Conservation (phyloP, 2,888 invertebrate species). For the Sinohyriopsis cumingii region DNA sequence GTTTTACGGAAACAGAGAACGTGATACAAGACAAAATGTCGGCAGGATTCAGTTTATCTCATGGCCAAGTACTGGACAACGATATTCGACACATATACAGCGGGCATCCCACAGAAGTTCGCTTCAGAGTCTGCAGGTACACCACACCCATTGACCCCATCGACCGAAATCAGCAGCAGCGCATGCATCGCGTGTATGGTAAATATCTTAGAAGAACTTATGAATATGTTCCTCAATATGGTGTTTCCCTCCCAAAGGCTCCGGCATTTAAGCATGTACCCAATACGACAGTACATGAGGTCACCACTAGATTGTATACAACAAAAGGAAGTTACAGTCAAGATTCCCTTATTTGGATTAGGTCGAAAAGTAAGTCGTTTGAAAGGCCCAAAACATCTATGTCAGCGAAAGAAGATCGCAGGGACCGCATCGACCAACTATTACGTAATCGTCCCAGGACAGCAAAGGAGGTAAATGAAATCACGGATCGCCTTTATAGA, state of each 20-base stretch:
- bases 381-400: no score
- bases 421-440: no score
- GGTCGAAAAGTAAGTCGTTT: no score
- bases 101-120: constrained; percentile 33
- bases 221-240: constrained; percentile 47
- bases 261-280: constrained; percentile 53
- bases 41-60: constrained; percentile 29
- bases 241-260: constrained; percentile 49
- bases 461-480: constrained; percentile 15
- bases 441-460: background rate
- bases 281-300: background rate
- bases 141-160: constrained; percentile 42
- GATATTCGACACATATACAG: constrained; percentile 60
- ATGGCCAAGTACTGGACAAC: constrained; percentile 27
- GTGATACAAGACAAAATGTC: constrained; percentile 13
- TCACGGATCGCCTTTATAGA: constrained; percentile 19
- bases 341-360: no score
- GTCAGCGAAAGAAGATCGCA: no score
- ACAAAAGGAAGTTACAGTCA: no score
- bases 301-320: no score
- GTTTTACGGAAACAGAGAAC: background rate
- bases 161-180: constrained; percentile 41
- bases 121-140: constrained; percentile 35
- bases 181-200: constrained; percentile 32
- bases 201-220: constrained; percentile 34